Base-by-base conservation (phyloP, 2,113 vertebrate genomes). In the Prionailurus bengalensis region DNA sequence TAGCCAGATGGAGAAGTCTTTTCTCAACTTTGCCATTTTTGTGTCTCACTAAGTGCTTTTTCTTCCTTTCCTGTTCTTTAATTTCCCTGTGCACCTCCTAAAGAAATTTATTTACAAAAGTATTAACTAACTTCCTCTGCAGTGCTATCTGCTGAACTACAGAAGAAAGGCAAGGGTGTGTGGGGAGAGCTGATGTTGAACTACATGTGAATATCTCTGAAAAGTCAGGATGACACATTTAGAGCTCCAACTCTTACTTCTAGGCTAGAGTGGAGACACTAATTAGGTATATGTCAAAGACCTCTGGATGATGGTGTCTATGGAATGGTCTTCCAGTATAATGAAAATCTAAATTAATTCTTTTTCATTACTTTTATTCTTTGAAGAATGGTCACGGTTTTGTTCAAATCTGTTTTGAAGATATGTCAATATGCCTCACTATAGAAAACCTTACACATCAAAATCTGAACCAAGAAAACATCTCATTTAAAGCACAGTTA, bases 1-100 rank as follows among this genome's bases (percentile, higher is more conserved):
- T 48, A 86, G 63, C 83, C 92, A 96, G 74, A 96, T 89, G 83
- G 93, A 84, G 87, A 93, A 96, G 76, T 78, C 68, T 95, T 95
- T 92, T 55, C 95, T 94, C 82, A 76, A 48, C 29, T 39, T 63
- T 87, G 55, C 92, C 78, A 71, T n/a, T 78, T 87, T 96, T 45
- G 51, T 61, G 74, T 97, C 96, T 91, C 74, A 90, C 45, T 95
- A 85, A 88, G 83, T 70, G 45, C 14, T 92, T 96, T 96, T 71
- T 74, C 80, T 95, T 89, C 45, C 76, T 87, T 96, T 65, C 89
- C 83, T 65, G 61, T 89, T 90, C 58, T 88, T 97, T 92, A 65
- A 81, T 96, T 96, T 98, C 83, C 76, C 83, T 63, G 23, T 73
- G 55, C 25, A 79, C 61, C 31, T 61, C 33, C 73, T 73, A 84